Conservation (phyloP, 2,113 vertebrate species). For the Spizaetus ornatus region DNA sequence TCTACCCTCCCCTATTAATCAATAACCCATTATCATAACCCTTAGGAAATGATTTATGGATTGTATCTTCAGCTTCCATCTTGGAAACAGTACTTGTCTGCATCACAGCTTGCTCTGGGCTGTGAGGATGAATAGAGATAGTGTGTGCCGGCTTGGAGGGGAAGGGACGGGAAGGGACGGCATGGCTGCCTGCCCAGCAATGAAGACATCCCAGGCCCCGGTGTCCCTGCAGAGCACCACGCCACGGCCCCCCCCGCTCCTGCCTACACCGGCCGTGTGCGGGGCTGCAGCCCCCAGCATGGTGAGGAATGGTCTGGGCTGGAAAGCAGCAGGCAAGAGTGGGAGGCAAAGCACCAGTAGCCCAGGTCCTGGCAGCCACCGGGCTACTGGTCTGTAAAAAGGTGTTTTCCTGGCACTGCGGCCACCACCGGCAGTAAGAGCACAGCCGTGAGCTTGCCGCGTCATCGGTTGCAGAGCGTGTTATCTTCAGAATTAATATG, state of each 20-base stretch:
- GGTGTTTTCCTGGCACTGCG: background rate
- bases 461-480: rapidly evolving
- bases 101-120: background rate
- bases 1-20: constrained; percentile 36
- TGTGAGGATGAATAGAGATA: background rate
- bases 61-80: constrained; percentile 24
- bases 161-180: background rate
- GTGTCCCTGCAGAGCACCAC: background rate
- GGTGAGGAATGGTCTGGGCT: background rate
- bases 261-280: rapidly evolving
- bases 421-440: background rate
- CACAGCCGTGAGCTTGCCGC: background rate
- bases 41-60: constrained; percentile 23
- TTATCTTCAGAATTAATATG: background rate
- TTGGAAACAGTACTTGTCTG: background rate
- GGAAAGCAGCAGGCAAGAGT: background rate
- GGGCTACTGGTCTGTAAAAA: background rate
- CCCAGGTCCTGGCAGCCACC: rapidly evolving
- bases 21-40: constrained; percentile 40
- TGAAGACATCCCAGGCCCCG: background rate
- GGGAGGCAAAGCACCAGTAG: background rate
- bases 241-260: background rate
- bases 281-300: rapidly evolving
- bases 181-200: background rate
- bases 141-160: background rate